These are phyloP conservation scores for Paedocypris micromegethes DNA, from an alignment of 2,797 vertebrate genomes.

Conservation along the genomic window DNA sequence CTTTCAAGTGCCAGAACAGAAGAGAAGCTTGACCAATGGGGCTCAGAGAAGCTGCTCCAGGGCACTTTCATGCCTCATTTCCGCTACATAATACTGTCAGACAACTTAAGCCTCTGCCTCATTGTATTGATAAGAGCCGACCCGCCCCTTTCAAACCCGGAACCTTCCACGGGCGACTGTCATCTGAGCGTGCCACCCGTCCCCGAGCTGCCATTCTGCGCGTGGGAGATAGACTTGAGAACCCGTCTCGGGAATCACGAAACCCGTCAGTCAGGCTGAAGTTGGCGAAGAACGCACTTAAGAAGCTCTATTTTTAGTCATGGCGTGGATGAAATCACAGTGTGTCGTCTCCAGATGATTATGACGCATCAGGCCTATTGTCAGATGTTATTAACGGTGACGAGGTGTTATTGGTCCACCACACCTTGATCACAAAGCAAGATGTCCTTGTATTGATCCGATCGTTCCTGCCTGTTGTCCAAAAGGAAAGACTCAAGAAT, in stretches of 20 bases:
- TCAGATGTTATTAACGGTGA: constrained; percentile 30
- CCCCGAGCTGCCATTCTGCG: constrained; percentile 35
- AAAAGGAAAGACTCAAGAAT: constrained; percentile 24
- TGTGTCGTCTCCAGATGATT: neutral
- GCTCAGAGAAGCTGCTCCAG: constrained; percentile 37
- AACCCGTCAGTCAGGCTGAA: constrained; percentile 21
- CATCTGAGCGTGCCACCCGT: constrained; percentile 16
- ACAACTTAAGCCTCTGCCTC: constrained; percentile 49
- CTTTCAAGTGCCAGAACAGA: constrained; percentile 48
- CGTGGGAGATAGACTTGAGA: constrained; percentile 30
- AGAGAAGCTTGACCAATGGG: constrained; percentile 34
- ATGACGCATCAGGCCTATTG: constrained; percentile 3
- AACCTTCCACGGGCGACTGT: constrained; percentile 22
- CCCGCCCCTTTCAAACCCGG: constrained; percentile 41
- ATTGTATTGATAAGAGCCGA: constrained; percentile 43
- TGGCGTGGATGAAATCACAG: too few species aligned
- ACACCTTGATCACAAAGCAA: constrained; percentile 37
- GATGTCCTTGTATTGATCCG: constrained; percentile 43
- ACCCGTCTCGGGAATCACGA: neutral
- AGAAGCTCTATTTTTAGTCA: neutral
- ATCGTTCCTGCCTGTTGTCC: constrained; percentile 29
- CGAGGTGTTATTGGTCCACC: constrained; percentile 25
- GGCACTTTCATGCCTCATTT: constrained; percentile 49
- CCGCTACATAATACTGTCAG: constrained; percentile 49
- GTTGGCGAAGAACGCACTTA: too few species aligned